These are phyloP conservation scores for Mercenaria mercenaria DNA, from an alignment of 1,140 invertebrate genomes.

Conservation along the genomic window DNA sequence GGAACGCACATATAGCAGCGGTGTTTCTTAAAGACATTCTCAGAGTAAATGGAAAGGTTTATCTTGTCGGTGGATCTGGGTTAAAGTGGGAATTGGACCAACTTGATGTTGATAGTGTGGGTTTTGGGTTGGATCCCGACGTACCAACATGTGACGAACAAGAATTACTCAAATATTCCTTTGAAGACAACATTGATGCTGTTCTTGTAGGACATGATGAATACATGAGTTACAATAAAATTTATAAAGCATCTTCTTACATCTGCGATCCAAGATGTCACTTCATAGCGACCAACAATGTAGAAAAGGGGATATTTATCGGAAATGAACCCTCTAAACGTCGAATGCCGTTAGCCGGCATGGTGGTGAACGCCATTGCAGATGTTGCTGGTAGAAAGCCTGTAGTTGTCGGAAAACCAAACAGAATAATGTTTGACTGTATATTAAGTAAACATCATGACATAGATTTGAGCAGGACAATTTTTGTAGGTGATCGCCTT, in stretches of 20 bases:
- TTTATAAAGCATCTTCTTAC: constrained; percentile 81
- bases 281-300: constrained; percentile 78
- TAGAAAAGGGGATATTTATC: constrained; percentile 70
- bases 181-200: constrained; percentile 76
- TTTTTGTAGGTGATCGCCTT: constrained; percentile 96
- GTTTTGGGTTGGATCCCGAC: constrained; percentile 82
- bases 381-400: constrained; percentile 93
- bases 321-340: constrained; percentile 31
- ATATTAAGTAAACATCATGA: constrained; percentile 85
- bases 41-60: constrained; percentile 69
- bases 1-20: constrained; percentile 75
- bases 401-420: constrained; percentile 94
- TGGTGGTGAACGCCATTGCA: constrained; percentile 93
- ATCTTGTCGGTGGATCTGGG: constrained; percentile 81
- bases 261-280: constrained; percentile 71
- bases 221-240: constrained; percentile 80
- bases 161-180: constrained; percentile 69
- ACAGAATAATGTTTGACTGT: constrained; percentile 88
- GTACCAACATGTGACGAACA: constrained; percentile 60
- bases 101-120: constrained; percentile 82
- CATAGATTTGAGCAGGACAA: constrained; percentile 92
- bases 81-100: constrained; percentile 84
- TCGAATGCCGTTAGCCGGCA: constrained; percentile 89
- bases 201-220: constrained; percentile 82
- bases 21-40: constrained; percentile 76